phyloP scores from a whole-genome alignment of 1,140 invertebrate genomes.

The Anastrepha obliqua region DNA sequence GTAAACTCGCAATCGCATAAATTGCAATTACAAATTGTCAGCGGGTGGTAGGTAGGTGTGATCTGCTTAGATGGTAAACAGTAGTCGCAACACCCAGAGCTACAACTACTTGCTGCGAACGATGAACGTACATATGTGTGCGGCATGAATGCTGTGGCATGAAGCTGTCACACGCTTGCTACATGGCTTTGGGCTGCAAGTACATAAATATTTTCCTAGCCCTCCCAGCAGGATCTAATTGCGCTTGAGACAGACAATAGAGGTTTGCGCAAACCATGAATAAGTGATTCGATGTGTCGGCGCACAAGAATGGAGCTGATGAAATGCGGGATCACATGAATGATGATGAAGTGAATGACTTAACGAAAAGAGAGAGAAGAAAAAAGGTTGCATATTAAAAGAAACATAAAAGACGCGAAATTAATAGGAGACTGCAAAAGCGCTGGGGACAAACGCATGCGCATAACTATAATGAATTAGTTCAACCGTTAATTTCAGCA shows the following conservation, averaged over 20 bases:
- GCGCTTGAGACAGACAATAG: not conserved
- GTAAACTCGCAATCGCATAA: not conserved
- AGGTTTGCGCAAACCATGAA: not conserved
- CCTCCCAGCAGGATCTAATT: slow-evolving; percentile 16
- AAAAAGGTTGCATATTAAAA: not conserved
- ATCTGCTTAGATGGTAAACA: not conserved
- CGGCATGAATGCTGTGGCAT: not conserved
- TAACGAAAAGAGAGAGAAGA: not conserved
- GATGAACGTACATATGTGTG: slow-evolving; percentile 8
- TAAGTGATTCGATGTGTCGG: not conserved
- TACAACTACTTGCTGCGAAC: not conserved
- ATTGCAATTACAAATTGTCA: not conserved
- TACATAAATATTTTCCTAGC: not conserved
- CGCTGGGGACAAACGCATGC: not conserved
- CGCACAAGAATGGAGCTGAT: not conserved
- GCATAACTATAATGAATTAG: not conserved
- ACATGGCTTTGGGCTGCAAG: not conserved
- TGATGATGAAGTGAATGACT: not conserved
- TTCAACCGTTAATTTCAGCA: not conserved
- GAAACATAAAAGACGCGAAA: not conserved
- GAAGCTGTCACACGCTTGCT: not conserved
- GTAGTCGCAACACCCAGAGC: slow-evolving; percentile 14
- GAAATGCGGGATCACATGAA: not conserved
- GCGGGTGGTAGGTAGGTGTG: not conserved
- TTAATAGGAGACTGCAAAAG: not conserved